Evolutionary conservation across 2,797 vertebrate species (phyloP), one percentile per base, ranked within the genome.

Genomic region (Anguilla obscura): DNA sequence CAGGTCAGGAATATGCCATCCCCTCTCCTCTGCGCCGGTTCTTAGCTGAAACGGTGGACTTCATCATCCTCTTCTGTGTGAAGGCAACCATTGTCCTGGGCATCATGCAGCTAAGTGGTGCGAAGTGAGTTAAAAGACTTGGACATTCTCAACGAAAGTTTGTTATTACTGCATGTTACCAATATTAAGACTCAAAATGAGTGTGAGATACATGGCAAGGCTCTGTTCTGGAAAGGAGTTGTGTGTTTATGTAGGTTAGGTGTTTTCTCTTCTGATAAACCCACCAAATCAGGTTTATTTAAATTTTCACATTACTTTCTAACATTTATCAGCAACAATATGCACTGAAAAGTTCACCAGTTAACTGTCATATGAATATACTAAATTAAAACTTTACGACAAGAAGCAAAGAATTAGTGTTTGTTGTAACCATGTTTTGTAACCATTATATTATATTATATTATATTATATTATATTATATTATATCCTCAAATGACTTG

Each of bases 61-160:
- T 99, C 93, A 97, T 99, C 91, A 98, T 99, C 93, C 95, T 99
- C 52, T 99, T 99, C 91, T 98, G 98, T 89, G 97, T 99, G 92
- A 99, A 99, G 93, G 98, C 98, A 92, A 97, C 97, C 87, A 97
- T 99, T 89, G 96, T 98, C 88, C 94, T 99, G 93, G 98, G 96
- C 94, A 96, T 99, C 93, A 98, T 99, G 97, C 97, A 99, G 87
- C 94, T 99, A 92, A 98, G 97, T 93, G 98, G 98, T 90, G 98
- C 99, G 96, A 99, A 98, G 98, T 99, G 89, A 93, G 93, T 92
- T 63, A 91, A 87, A 0, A 12, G 2, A 30, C 48, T 66, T 76
- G 21, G 71, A 30, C 58, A 18, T 18, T 33, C 50, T 85, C 33
- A 10, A 48, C 16, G 48, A 40, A 24, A 27, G 24, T 27, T 1